These are phyloP conservation scores for Gallinago stenura DNA, from an alignment of 2,797 vertebrate genomes.

Conservation along the genomic window DNA sequence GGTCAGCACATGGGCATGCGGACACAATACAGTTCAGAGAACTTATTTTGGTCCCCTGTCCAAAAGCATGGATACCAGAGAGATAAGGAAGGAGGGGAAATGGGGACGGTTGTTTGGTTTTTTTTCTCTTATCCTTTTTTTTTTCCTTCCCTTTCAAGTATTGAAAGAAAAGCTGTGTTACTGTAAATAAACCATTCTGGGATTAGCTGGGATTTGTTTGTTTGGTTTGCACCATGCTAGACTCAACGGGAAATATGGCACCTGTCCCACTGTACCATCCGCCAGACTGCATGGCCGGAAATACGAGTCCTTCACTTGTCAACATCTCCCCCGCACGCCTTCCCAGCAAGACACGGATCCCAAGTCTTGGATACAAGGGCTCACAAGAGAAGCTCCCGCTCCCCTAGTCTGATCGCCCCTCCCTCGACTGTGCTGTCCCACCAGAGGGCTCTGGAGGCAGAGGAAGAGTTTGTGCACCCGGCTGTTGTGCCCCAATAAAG, in stretches of 20 bases:
- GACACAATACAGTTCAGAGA: not conserved
- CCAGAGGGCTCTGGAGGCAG: not conserved
- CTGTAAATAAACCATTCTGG: not conserved
- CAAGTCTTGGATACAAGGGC: fast-evolving
- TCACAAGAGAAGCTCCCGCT: not conserved
- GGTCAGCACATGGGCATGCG: not conserved
- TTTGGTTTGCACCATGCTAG: not conserved
- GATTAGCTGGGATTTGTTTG: slow-evolving; percentile 12
- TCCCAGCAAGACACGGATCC: not conserved
- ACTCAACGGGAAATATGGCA: not conserved
- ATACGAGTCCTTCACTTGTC: not conserved
- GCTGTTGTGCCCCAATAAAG: not conserved
- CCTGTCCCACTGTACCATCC: slow-evolving; percentile 4
- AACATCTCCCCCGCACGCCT: fast-evolving
- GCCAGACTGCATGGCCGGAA: not conserved
- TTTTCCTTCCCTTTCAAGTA: slow-evolving; percentile 17
- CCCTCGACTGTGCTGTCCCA: not conserved
- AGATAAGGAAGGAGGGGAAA: not conserved
- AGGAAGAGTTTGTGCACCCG: not conserved
- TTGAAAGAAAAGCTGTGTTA: not conserved
- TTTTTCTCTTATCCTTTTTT: not conserved
- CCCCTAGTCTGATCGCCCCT: not conserved
- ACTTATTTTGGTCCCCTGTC: slow-evolving; percentile 34
- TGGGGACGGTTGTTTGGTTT: not conserved
- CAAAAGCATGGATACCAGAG: not conserved